phyloP scores from a whole-genome alignment of 1,140 invertebrate species.

The Oryzaephilus surinamensis region DNA sequence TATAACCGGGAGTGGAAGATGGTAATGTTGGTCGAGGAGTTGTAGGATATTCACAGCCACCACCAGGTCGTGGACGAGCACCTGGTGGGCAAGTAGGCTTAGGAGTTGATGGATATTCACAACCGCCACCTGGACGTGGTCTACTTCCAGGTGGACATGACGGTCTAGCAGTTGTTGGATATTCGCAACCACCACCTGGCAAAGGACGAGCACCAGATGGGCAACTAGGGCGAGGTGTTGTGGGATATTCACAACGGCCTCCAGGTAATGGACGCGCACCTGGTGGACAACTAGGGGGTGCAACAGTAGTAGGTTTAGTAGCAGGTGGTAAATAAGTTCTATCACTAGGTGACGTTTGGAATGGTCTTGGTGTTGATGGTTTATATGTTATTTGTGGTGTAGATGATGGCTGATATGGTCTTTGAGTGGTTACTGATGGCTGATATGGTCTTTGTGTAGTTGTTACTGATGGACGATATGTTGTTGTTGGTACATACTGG shows the following conservation, averaged over 20 bases:
- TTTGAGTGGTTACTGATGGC: neutral
- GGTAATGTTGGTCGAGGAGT: neutral
- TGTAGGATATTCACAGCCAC: conserved; percentile 3
- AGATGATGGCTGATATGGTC: conserved; percentile 4
- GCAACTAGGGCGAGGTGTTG: no score
- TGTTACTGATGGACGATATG: neutral
- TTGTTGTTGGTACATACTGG: conserved; percentile 8
- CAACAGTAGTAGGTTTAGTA: no score
- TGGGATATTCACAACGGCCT: no score
- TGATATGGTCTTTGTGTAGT: neutral
- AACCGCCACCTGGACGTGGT: conserved; percentile 6
- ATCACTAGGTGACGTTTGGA: no score
- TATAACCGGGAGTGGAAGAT: no score
- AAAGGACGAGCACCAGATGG: no score
- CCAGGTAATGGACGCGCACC: no score
- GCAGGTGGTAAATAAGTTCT: no score
- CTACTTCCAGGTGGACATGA: no score
- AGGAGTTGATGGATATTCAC: conserved; percentile 1
- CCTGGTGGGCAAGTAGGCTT: no score
- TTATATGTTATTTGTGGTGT: conserved; percentile 1
- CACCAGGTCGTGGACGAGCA: no score
- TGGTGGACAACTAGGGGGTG: neutral
- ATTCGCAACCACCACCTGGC: no score
- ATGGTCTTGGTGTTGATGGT: conserved; percentile 7
- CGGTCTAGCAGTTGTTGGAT: neutral